Conservation (phyloP, 2,888 invertebrate species). For the Nematopogon swammerdamellus region DNA sequence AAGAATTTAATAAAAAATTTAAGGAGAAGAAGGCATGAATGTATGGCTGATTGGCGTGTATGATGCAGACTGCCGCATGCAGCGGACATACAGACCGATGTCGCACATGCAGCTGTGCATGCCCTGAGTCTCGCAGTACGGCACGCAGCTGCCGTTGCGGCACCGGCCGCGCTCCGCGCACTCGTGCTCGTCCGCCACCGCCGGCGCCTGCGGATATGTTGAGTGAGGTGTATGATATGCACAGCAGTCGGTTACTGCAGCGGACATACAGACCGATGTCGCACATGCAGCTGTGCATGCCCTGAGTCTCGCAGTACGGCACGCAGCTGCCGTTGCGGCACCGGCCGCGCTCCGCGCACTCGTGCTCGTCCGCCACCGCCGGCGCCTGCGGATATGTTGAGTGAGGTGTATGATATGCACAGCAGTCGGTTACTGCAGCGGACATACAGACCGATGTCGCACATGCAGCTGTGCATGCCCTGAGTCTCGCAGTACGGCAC, state of each 20-base stretch:
- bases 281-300: slow-evolving; percentile 83
- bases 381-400: slow-evolving; percentile 92
- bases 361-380: slow-evolving; percentile 81
- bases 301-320: slow-evolving; percentile 80
- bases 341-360: slow-evolving; percentile 82
- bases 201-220: slow-evolving; percentile 77
- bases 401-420: too few relatives aligned
- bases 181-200: slow-evolving; percentile 80
- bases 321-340: slow-evolving; percentile 69
- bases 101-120: slow-evolving; percentile 97
- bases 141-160: slow-evolving; percentile 85
- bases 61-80: too few relatives aligned
- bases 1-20: too few relatives aligned
- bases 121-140: slow-evolving; percentile 92
- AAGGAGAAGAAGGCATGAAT: too few relatives aligned
- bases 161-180: slow-evolving; percentile 93
- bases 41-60: too few relatives aligned
- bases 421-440: too few relatives aligned
- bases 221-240: too few relatives aligned
- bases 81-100: slow-evolving; percentile 60
- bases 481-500: slow-evolving; percentile 81
- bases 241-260: too few relatives aligned
- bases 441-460: slow-evolving; percentile 44
- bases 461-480: slow-evolving; percentile 81
- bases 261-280: slow-evolving; percentile 69